Base-by-base conservation (phyloP, 2,888 invertebrate species). In the Diogma glabrata region DNA sequence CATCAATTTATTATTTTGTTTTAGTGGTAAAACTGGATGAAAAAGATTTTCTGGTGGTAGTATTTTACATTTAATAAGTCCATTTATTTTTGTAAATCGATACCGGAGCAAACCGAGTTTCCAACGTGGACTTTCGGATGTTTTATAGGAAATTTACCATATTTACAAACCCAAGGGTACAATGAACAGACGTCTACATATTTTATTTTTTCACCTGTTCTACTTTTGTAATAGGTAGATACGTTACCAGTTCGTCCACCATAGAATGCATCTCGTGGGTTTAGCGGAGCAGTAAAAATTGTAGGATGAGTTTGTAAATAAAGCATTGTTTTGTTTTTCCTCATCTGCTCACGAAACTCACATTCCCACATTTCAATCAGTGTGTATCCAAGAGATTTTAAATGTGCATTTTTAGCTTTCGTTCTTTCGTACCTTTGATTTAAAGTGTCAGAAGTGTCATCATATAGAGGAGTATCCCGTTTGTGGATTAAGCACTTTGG, bases 281-380 rank as follows among this genome's bases (percentile, higher is more conserved):
- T 38, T 38, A 38, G 16, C 4, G 38, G 16, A 7, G 38, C 9
- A 38, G 7, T 16, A 7, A 3, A 6, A 14, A 38, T 7, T 10
- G 17, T 9, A 51, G 14, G 3, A 40, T 9, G 30, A 47, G 51
- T 17, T 38, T 38, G 16, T 38, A 38, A 38, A 38, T 45, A 14
- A 9, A 6, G 5, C 8, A 36, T 14, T 14, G 14, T 17, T 3
- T 36, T 36, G 9, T 36, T 9, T 4, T 14, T 14, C 3, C 17
- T 36, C 3, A 36, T 36, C 3, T n/a, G 3, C 17, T 3, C 17
- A 9, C 17, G 9, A 36, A 36, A 36, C 14, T 36, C 36, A 14
- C 36, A 36, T n/a, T 36, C 36, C 36, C 36, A 36, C 36, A 36
- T 36, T 36, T 36, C 14, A 6, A 36, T 14, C 8, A 36, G 3